Evolutionary conservation across 2,113 vertebrate species (phyloP).

Genomic region (Chionomys nivalis): DNA sequence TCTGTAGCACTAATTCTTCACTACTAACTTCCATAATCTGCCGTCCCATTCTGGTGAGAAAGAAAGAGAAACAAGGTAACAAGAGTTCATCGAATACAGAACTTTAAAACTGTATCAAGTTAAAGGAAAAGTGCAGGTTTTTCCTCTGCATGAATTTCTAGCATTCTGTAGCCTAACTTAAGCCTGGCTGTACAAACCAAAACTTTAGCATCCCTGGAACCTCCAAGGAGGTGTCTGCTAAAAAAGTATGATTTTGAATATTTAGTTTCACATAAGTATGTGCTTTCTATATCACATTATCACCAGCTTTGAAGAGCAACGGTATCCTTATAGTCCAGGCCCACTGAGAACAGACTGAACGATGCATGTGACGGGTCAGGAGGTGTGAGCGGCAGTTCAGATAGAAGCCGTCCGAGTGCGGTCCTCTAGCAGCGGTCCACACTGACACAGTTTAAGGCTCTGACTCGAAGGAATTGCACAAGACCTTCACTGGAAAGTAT

Average conservation of each 20-base stretch:
- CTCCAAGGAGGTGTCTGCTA: neutral
- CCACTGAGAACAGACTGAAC: neutral
- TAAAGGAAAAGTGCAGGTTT: neutral
- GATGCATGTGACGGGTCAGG: neutral
- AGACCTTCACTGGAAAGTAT: conserved; percentile 31
- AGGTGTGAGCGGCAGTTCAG: neutral
- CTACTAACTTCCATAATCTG: neutral
- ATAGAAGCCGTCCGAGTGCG: neutral
- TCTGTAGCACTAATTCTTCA: conserved; percentile 2
- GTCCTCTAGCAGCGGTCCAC: neutral
- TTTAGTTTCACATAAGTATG: neutral
- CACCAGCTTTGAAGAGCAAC: conserved; percentile 36
- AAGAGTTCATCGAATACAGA: neutral
- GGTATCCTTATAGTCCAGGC: neutral
- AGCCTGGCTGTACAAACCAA: neutral
- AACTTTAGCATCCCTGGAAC: neutral
- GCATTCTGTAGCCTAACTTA: conserved; percentile 1
- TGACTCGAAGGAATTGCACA: neutral
- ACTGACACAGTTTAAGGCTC: neutral
- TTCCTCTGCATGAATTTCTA: neutral
- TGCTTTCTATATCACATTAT: neutral
- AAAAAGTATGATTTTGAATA: conserved; percentile 15
- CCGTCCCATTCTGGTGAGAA: neutral
- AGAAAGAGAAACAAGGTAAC: neutral
- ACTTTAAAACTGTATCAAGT: neutral